A percentile compares a stretch with the other conserved stretches of the same genome.
phyloP scores from a whole-genome alignment of 2,888 invertebrate species.

The Laspeyria flexula region DNA sequence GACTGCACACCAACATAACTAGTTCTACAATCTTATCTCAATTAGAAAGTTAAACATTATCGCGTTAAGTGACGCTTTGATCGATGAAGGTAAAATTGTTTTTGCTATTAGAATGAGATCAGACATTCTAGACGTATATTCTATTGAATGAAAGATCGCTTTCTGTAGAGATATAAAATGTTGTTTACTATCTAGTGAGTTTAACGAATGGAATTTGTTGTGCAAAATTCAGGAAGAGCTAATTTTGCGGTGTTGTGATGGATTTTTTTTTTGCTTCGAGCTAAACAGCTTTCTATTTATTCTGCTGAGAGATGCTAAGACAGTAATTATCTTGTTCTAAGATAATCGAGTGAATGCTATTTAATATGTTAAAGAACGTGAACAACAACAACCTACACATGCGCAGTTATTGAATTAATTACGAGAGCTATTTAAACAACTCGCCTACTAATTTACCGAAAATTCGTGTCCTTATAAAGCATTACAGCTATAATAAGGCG shows the following conservation, averaged over 20 bases:
- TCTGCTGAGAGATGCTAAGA: slow-evolving; percentile 6
- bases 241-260: neutral
- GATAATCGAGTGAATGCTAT: slow-evolving; percentile 17
- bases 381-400: slow-evolving; percentile 3
- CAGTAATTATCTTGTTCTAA: slow-evolving; percentile 21
- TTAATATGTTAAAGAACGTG: slow-evolving; percentile 16
- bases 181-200: slow-evolving; percentile 19
- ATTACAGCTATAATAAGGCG: neutral
- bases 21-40: slow-evolving; percentile 59
- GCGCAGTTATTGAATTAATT: slow-evolving; percentile 6
- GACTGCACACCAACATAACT: slow-evolving; percentile 47
- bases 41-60: slow-evolving; percentile 69
- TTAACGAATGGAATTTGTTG: slow-evolving; percentile 13
- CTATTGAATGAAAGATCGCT: slow-evolving; percentile 14
- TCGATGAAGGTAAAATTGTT: slow-evolving; percentile 55
- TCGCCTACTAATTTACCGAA: slow-evolving; percentile 8
- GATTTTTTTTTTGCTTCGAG: slow-evolving; percentile 8
- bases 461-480: slow-evolving; percentile 9
- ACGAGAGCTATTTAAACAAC: neutral
- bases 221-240: neutral
- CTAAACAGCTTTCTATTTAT: slow-evolving; percentile 18
- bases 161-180: slow-evolving; percentile 13
- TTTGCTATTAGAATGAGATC: slow-evolving; percentile 42
- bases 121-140: slow-evolving; percentile 22
- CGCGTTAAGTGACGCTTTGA: slow-evolving; percentile 61